A percentile compares a stretch with the other conserved stretches of the same genome.
These are phyloP conservation scores for Spinus olivaceus DNA, from an alignment of 2,797 vertebrate genomes.

Conservation along the genomic window DNA sequence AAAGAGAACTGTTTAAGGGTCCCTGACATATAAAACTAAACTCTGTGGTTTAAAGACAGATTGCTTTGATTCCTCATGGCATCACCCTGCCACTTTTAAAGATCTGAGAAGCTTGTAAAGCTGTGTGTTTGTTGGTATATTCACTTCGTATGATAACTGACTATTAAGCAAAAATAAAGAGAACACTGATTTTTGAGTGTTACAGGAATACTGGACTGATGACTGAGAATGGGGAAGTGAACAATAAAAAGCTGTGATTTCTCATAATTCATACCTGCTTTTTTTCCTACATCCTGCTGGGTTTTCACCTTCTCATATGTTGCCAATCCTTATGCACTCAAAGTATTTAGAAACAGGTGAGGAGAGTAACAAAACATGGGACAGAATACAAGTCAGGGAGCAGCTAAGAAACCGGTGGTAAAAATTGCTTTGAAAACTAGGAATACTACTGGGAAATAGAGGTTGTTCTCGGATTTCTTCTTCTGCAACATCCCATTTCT, in stretches of 20 bases:
- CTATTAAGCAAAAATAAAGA: constrained; percentile 58
- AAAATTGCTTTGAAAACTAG: constrained; percentile 23
- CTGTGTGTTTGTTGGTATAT: constrained; percentile 20
- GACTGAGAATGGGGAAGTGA: constrained; percentile 20
- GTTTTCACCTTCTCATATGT: neutral
- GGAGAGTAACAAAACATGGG: constrained; percentile 28
- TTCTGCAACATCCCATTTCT: neutral
- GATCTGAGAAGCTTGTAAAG: constrained; percentile 43
- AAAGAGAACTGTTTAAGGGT: constrained; percentile 9
- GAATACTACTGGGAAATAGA: constrained; percentile 34
- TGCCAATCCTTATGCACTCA: constrained; percentile 37
- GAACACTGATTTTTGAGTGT: constrained; percentile 25
- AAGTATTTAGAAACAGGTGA: constrained; percentile 43
- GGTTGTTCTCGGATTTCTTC: neutral
- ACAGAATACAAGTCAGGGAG: neutral
- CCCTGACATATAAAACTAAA: constrained; percentile 35
- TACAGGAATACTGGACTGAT: neutral
- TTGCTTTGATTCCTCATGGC: constrained; percentile 34
- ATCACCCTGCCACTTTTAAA: constrained; percentile 32
- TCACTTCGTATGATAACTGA: constrained; percentile 4
- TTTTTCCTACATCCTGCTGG: neutral
- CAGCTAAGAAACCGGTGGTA: neutral
- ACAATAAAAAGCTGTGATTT: constrained; percentile 47
- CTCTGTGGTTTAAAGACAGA: constrained; percentile 42
- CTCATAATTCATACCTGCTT: neutral